These are phyloP conservation scores for Ovibos moschatus DNA, from an alignment of 2,113 vertebrate species.

Conservation along the genomic window DNA sequence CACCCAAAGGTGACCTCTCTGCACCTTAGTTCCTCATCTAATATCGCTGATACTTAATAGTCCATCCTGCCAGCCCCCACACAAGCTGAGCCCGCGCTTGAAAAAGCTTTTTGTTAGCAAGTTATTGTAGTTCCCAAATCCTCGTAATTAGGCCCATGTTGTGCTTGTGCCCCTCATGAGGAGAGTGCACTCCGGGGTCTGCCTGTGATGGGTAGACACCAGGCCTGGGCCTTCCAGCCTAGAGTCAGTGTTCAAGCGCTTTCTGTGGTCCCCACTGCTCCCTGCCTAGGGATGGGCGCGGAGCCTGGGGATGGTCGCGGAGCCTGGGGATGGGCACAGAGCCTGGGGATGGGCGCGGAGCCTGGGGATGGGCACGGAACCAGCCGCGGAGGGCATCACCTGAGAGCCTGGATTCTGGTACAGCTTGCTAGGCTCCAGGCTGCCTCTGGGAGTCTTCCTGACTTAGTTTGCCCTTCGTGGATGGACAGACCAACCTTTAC, in stretches of 20 bases:
- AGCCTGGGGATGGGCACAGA: not conserved
- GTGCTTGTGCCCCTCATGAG: not conserved
- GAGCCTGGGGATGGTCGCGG: not conserved
- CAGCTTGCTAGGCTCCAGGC: not conserved
- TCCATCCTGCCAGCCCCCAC: not conserved
- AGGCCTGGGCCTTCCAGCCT: not conserved
- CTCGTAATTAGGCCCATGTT: not conserved
- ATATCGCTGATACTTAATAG: not conserved
- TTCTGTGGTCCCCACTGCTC: not conserved
- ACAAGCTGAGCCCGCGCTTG: fast-evolving
- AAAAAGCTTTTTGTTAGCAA: not conserved
- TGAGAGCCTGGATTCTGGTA: not conserved
- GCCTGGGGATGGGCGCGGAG: not conserved
- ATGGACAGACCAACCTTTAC: not conserved
- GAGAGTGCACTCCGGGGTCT: not conserved
- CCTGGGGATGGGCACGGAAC: not conserved
- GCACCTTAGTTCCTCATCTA: not conserved
- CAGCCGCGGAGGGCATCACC: fast-evolving
- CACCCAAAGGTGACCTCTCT: not conserved
- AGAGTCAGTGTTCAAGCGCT: not conserved
- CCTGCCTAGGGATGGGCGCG: not conserved
- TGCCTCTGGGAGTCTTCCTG: not conserved
- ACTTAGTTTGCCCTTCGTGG: not conserved
- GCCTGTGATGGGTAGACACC: not conserved
- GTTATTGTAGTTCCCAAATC: not conserved